Conservation (phyloP, 1,140 invertebrate species). For the Helicorthomorpha holstii region DNA sequence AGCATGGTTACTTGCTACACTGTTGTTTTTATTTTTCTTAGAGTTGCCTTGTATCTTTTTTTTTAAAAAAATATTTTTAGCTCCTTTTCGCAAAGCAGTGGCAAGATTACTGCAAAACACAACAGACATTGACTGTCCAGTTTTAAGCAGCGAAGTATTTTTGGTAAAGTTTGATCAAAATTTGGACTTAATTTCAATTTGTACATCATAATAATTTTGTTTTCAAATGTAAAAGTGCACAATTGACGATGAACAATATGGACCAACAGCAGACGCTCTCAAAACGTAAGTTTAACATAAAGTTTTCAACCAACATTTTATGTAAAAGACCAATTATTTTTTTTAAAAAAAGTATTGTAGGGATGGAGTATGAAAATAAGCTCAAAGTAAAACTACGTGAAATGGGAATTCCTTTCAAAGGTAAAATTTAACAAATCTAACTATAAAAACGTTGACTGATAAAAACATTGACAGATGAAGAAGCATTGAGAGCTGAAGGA, state of each 20-base stretch:
- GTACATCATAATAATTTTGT: slow-evolving; percentile 8
- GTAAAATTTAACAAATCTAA: slow-evolving; percentile 11
- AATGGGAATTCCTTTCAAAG: slow-evolving; percentile 41
- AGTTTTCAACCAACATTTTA: slow-evolving; percentile 6
- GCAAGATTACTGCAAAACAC: neutral
- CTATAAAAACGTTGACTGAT: slow-evolving; percentile 1
- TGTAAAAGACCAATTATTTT: neutral
- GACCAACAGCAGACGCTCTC: slow-evolving; percentile 51
- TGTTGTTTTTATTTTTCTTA: too few species aligned
- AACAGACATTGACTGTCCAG: neutral
- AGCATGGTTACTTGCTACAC: too few species aligned
- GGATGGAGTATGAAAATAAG: slow-evolving; percentile 54
- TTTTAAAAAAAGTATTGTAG: slow-evolving; percentile 38
- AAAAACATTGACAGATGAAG: slow-evolving; percentile 43
- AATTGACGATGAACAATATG: slow-evolving; percentile 57
- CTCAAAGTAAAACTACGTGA: slow-evolving; percentile 39
- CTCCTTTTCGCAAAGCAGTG: neutral
- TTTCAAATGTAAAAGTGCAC: slow-evolving; percentile 31
- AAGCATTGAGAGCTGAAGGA: slow-evolving; percentile 54
- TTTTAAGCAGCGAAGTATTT: neutral
- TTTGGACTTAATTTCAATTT: neutral
- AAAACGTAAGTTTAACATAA: slow-evolving; percentile 36
- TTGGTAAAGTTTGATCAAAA: neutral
- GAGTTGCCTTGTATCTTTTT: too few species aligned
- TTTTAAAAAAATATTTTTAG: neutral